These are phyloP conservation scores for Erebia ligea DNA, from an alignment of 2,888 invertebrate species.

Conservation along the genomic window DNA sequence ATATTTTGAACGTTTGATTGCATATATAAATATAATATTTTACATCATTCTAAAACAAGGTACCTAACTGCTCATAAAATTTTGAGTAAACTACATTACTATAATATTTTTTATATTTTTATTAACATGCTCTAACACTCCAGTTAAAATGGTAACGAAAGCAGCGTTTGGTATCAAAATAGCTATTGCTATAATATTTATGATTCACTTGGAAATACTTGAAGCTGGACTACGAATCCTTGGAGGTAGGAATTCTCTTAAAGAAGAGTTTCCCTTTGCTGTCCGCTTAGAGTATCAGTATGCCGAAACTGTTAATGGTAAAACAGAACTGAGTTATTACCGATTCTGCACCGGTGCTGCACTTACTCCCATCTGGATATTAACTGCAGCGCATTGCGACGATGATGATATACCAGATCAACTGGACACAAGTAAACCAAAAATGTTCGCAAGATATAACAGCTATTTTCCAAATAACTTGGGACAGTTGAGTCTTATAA, in stretches of 20 bases:
- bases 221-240: conserved; percentile 6
- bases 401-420: too few relatives aligned
- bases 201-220: too few relatives aligned
- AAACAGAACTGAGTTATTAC: neutral
- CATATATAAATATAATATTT: too few relatives aligned
- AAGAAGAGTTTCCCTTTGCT: conserved; percentile 18
- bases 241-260: conserved; percentile 12
- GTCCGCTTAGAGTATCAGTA: neutral
- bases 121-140: too few relatives aligned
- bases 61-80: too few relatives aligned
- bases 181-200: too few relatives aligned
- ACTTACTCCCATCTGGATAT: conserved; percentile 20
- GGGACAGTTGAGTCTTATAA: conserved; percentile 8
- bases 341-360: conserved; percentile 20
- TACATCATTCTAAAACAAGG: too few relatives aligned
- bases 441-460: conserved; percentile 7
- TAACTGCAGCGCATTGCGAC: conserved; percentile 28
- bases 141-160: too few relatives aligned
- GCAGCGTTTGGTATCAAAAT: too few relatives aligned
- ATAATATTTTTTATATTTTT: too few relatives aligned
- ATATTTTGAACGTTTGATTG: too few relatives aligned
- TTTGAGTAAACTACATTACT: too few relatives aligned
- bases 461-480: conserved; percentile 9
- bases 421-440: neutral
- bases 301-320: neutral